These are phyloP conservation scores for Pandion haliaetus DNA, from an alignment of 2,113 vertebrate genomes.

Conservation along the genomic window DNA sequence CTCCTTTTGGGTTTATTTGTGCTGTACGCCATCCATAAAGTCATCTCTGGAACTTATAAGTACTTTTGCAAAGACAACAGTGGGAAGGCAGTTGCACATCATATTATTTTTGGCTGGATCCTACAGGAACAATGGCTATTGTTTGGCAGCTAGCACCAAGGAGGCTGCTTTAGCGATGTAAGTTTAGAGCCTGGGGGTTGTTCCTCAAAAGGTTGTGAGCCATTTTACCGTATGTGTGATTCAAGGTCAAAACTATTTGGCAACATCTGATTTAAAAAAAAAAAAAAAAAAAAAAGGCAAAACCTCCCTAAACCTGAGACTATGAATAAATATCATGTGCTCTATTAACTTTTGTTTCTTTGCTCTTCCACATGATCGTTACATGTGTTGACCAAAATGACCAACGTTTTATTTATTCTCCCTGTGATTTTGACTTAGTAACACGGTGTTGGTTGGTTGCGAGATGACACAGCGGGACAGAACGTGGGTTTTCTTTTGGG, in stretches of 20 bases:
- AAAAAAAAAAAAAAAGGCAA: not conserved
- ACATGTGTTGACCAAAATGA: not conserved
- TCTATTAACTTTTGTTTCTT: not conserved
- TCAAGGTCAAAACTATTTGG: not conserved
- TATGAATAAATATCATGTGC: not conserved
- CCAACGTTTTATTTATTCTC: not conserved
- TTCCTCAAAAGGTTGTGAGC: not conserved
- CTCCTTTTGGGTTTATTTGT: not conserved
- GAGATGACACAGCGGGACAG: accelerated
- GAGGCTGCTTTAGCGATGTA: not conserved
- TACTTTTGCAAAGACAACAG: slow-evolving; percentile 3
- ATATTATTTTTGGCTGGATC: slow-evolving; percentile 15
- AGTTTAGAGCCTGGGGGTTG: not conserved
- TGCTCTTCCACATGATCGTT: not conserved
- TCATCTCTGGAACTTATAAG: slow-evolving; percentile 4
- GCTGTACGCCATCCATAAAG: not conserved
- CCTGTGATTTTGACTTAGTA: not conserved
- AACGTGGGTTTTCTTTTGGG: accelerated
- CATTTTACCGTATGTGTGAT: not conserved
- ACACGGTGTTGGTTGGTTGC: accelerated
- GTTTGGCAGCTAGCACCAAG: slow-evolving; percentile 2
- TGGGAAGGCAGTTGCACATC: not conserved
- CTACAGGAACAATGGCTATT: slow-evolving; percentile 26
- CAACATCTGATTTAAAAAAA: not conserved
- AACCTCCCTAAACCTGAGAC: not conserved